Percentiles rank a stretch among this genome's conserved stretches.
phyloP scores from a whole-genome alignment of 2,113 vertebrate genomes.

The Hippocampus abdominalis region DNA sequence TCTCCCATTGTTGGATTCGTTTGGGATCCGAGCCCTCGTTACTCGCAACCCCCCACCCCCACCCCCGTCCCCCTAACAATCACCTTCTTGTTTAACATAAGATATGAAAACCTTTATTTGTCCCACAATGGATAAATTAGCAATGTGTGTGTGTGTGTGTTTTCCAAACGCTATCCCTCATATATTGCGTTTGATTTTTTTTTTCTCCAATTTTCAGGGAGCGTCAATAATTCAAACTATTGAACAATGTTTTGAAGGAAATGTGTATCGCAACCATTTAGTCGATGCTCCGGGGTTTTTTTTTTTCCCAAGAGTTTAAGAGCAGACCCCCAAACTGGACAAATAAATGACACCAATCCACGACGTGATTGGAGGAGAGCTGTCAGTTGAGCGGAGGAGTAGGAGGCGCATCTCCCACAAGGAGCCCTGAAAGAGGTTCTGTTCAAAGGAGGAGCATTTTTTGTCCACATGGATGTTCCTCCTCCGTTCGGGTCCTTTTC shows the following conservation, averaged over 20 bases:
- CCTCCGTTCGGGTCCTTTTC: slow-evolving; percentile 42
- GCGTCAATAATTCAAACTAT: no score
- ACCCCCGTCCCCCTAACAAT: no score
- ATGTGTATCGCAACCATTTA: background rate
- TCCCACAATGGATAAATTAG: no score
- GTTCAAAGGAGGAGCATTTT: slow-evolving; percentile 59
- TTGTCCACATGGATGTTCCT: slow-evolving; percentile 70
- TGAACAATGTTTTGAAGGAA: no score
- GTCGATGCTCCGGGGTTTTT: background rate
- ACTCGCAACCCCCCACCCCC: no score
- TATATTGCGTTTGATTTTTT: no score
- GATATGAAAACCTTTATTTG: no score
- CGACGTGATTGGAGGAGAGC: slow-evolving; percentile 19
- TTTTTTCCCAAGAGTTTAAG: background rate
- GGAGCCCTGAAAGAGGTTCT: slow-evolving; percentile 62
- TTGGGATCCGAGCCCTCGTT: no score
- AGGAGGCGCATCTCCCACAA: background rate
- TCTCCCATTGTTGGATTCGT: background rate
- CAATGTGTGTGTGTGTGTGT: no score
- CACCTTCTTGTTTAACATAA: no score
- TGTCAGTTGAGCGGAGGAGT: slow-evolving; percentile 1
- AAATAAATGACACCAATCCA: background rate
- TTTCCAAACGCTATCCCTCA: no score
- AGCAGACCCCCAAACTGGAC: background rate
- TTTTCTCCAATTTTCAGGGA: no score